Evolutionary conservation across 1,140 invertebrate species (phyloP).

Genomic region (Protaetia brevitarsis): DNA sequence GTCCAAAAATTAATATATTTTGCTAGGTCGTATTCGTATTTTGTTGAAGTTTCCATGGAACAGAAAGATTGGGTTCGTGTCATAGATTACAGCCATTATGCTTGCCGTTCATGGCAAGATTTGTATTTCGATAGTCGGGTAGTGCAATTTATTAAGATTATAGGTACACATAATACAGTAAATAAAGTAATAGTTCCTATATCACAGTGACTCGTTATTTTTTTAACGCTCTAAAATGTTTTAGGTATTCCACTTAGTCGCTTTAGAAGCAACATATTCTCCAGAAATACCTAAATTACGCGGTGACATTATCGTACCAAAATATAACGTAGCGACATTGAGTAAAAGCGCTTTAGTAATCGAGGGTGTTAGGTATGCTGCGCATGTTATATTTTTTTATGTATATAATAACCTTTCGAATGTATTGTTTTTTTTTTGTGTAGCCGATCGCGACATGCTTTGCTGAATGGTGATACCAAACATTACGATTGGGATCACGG

Average conservation of each 20-base stretch:
- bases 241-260: conserved; percentile 89
- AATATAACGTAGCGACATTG: conserved; percentile 89
- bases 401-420: conserved; percentile 1
- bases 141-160: conserved; percentile 83
- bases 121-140: conserved; percentile 89
- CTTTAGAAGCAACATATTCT: conserved; percentile 86
- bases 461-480: conserved; percentile 91
- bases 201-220: not conserved
- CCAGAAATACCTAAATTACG: conserved; percentile 70
- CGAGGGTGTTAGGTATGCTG: conserved; percentile 76
- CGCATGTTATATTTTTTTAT: not conserved
- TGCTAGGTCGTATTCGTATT: conserved; percentile 90
- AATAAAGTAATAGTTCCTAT: conserved; percentile 66
- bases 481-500: conserved; percentile 98
- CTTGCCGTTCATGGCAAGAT: conserved; percentile 95
- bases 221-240: not conserved
- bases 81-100: conserved; percentile 86
- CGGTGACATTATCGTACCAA: conserved; percentile 79
- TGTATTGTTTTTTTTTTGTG: conserved; percentile 30
- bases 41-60: conserved; percentile 94
- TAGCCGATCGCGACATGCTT: conserved; percentile 86
- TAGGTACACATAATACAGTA: conserved; percentile 93
- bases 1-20: conserved; percentile 11
- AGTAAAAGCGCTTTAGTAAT: conserved; percentile 86
- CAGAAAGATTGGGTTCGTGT: conserved; percentile 92